Percentiles rank a stretch among this genome's conserved stretches.
Evolutionary conservation across 2,113 vertebrate species (phyloP).

Genomic region (Nicator chloris): DNA sequence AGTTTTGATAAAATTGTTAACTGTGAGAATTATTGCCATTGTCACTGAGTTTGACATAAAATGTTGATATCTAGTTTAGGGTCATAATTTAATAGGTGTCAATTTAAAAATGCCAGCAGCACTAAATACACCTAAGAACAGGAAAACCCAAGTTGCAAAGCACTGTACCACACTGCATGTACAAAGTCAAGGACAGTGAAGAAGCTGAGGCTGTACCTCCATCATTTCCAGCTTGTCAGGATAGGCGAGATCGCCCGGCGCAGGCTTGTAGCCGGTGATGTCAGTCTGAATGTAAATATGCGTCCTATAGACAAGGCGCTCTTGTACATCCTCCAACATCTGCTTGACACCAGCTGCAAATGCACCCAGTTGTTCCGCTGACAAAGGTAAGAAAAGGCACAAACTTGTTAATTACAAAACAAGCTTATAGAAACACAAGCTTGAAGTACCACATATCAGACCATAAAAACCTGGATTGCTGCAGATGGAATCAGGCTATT

Average conservation of each 20-base stretch:
- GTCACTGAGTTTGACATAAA: background rate
- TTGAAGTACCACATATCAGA: background rate
- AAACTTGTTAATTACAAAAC: background rate
- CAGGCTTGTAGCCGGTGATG: slow-evolving; percentile 93
- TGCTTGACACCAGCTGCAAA: slow-evolving; percentile 93
- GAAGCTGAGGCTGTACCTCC: slow-evolving; percentile 77
- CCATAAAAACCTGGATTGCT: background rate
- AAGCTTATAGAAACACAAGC: background rate
- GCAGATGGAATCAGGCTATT: background rate
- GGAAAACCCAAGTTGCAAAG: background rate
- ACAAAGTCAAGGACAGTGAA: background rate
- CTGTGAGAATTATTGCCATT: background rate
- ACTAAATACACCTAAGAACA: background rate
- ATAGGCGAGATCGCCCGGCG: slow-evolving; percentile 93
- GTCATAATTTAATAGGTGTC: background rate
- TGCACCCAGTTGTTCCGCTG: slow-evolving; percentile 87
- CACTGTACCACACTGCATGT: too few species aligned
- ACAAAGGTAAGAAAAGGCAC: background rate
- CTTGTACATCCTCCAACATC: slow-evolving; percentile 98
- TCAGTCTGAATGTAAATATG: slow-evolving; percentile 98
- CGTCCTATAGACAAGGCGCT: slow-evolving; percentile 93
- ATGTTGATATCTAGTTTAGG: background rate
- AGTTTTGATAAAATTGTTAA: background rate
- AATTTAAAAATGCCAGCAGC: background rate
- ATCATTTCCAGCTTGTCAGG: slow-evolving; percentile 98